Evolutionary conservation across 2,888 invertebrate species (phyloP).

Genomic region (Agonum fuliginosum): DNA sequence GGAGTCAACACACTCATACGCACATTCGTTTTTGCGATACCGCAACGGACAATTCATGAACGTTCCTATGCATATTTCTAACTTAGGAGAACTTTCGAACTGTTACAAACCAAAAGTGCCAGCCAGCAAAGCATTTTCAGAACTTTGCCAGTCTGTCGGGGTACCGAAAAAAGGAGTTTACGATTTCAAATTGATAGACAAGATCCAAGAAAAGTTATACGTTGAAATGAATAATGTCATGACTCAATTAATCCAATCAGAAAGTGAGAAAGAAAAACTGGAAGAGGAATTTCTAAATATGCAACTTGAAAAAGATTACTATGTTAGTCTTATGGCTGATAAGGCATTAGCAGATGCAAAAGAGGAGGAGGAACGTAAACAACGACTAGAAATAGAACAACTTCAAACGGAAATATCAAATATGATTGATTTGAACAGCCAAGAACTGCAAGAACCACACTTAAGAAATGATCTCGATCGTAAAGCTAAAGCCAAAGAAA

Average conservation of each 20-base stretch:
- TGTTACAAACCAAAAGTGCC: conserved; percentile 68
- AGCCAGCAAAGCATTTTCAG: conserved; percentile 67
- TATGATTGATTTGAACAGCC: conserved; percentile 10
- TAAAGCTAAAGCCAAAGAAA: not conserved
- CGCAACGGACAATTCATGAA: conserved; percentile 75
- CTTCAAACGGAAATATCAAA: not conserved
- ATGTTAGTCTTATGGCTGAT: not conserved
- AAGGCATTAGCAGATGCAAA: not conserved
- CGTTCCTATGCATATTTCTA: conserved; percentile 74
- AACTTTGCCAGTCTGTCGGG: conserved; percentile 62
- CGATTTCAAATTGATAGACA: conserved; percentile 64
- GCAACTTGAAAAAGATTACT: conserved; percentile 62
- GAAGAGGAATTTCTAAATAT: conserved; percentile 70
- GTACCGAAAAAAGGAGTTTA: conserved; percentile 8
- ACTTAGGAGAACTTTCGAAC: conserved; percentile 70
- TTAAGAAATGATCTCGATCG: conserved; percentile 32
- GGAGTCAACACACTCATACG: conserved; percentile 78
- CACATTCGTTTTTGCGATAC: conserved; percentile 76
- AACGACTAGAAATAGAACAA: not conserved
- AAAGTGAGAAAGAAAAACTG: conserved; percentile 69
- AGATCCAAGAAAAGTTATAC: conserved; percentile 69
- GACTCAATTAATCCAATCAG: conserved; percentile 67
- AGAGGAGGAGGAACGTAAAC: not conserved
- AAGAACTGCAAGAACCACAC: conserved; percentile 1
- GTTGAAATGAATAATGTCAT: conserved; percentile 68